Evolutionary conservation across 2,113 vertebrate species (phyloP), one percentile per base, ranked within the genome.

Genomic region (Chaetodon auriga): DNA sequence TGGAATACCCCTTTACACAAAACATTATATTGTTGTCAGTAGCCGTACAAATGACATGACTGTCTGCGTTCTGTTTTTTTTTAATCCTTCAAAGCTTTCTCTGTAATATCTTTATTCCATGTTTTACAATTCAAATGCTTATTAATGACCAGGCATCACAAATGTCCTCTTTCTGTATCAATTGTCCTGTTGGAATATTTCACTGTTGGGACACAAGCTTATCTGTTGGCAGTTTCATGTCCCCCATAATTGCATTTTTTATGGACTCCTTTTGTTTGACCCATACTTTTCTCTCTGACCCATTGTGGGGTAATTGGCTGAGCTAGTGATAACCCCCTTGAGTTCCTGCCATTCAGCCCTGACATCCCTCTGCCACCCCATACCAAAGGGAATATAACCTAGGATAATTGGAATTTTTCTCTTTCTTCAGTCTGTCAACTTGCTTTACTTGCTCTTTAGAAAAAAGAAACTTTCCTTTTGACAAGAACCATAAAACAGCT

Each of bases 281-380:
- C 81, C 49, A 30, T 71, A 83, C 83, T 77, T 80, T 82, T 90
- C 84, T 88, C 75, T 75, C 89, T 84, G 81, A 82, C 86, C 84
- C 62, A 73, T 64, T 87, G 70, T 69, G 75, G 80, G 49, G 81
- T 95, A 95, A 95, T 94, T 94, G 94, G 90, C 88, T 93, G 80
- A 80, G 89, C 73, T 77, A 23, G 70, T 87, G 91, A 92, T 91
- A 91, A 90, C 84, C 84, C 71, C 75, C 71, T 77, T 83, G 84
- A 89, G 83, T 88, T 82, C 81, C 69, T 85, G 84, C 92, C 93
- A 88, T 92, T 94, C 88, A 83, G 71, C 81, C 79, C 77, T 90
- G 93, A 90, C 91, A 91, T 88, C 68, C 81, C 81, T 88, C 83
- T 85, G 78, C 75, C 63, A 73, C 74, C 43, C 81, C 62, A 75